phyloP scores from a whole-genome alignment of 2,113 vertebrate genomes.

The Cervus canadensis region DNA sequence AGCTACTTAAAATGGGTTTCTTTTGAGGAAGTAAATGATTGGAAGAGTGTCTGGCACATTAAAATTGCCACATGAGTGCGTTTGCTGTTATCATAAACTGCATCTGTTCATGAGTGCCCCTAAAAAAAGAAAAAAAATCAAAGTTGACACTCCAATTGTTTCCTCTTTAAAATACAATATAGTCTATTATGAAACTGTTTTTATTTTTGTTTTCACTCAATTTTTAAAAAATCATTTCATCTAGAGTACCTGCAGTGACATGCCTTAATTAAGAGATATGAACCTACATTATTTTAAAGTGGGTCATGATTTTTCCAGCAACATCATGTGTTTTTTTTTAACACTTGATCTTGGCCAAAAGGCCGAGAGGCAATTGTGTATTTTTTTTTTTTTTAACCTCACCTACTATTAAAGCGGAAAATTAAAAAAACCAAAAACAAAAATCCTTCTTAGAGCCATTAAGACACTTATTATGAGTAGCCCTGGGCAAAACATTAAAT shows the following conservation, averaged over 20 bases:
- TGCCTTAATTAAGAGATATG: background rate
- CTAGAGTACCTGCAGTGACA: background rate
- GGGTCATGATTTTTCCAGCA: constrained; percentile 26
- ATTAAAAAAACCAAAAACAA: background rate
- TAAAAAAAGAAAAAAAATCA: background rate
- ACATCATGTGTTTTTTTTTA: background rate
- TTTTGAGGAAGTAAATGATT: background rate
- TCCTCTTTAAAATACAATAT: background rate
- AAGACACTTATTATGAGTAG: constrained; percentile 52
- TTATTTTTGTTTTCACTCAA: background rate
- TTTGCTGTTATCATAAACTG: background rate
- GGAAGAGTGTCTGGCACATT: background rate
- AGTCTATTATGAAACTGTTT: background rate
- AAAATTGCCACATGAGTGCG: background rate
- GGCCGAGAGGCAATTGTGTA: fast-evolving
- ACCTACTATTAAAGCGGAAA: constrained; percentile 21
- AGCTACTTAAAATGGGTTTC: background rate
- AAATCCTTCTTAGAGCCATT: constrained; percentile 17
- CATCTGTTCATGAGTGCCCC: background rate
- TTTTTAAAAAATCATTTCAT: background rate
- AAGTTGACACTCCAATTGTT: background rate
- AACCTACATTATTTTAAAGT: background rate
- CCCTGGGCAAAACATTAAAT: constrained; percentile 46
- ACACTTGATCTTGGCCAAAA: background rate
- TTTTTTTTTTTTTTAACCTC: background rate